A percentile compares a stretch with the other conserved stretches of the same genome.
phyloP scores from a whole-genome alignment of 35 echinoderm and acorn worm genomes.

The Nesometra sesokonis region DNA sequence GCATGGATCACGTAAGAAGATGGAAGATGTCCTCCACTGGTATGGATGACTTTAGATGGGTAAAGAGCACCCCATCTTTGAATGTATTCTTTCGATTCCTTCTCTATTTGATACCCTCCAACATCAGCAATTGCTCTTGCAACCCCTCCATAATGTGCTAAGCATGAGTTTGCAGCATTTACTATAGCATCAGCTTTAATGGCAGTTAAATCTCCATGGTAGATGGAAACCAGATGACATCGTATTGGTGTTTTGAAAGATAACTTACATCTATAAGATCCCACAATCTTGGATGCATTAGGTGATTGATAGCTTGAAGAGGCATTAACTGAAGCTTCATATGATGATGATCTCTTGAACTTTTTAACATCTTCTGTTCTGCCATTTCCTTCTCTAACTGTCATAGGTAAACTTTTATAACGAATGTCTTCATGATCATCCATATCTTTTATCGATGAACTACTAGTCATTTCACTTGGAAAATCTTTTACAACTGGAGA shows the following conservation, averaged over 20 bases:
- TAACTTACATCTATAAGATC: neutral
- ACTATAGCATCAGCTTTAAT: slow-evolving; percentile 31
- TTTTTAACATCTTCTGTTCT: too few species aligned
- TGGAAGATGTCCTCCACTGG: slow-evolving; percentile 23
- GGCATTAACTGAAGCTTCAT: too few species aligned
- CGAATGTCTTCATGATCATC: too few species aligned
- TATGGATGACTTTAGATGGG: slow-evolving; percentile 19
- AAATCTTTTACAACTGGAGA: too few species aligned
- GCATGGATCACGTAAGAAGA: slow-evolving; percentile 38
- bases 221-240: neutral
- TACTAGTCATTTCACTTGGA: too few species aligned
- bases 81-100: slow-evolving; percentile 21
- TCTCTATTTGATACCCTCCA: slow-evolving; percentile 4
- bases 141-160: slow-evolving; percentile 32
- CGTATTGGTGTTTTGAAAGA: neutral
- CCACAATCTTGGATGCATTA: too few species aligned
- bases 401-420: too few species aligned
- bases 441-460: too few species aligned
- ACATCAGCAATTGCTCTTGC: slow-evolving; percentile 19
- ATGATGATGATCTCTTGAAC: too few species aligned
- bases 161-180: slow-evolving; percentile 30
- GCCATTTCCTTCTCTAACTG: too few species aligned
- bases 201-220: slow-evolving; percentile 17
- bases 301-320: too few species aligned
- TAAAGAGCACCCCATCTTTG: slow-evolving; percentile 25